Conservation (phyloP, 2,797 vertebrate species). For the Acrocephalus scirpaceus region DNA sequence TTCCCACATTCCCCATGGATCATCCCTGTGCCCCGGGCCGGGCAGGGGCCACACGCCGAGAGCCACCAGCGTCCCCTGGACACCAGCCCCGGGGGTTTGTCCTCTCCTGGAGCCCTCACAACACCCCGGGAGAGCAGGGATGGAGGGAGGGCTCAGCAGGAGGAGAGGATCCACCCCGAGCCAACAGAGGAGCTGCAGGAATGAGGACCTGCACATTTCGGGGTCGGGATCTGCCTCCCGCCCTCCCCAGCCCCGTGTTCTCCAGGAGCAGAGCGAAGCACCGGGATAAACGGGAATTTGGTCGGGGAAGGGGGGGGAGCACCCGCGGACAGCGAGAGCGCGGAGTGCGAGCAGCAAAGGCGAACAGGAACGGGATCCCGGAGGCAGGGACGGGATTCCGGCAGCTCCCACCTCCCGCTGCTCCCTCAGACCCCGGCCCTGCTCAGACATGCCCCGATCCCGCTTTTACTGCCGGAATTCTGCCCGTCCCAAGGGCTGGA, state of each 20-base stretch:
- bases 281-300: not conserved
- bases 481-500: not conserved
- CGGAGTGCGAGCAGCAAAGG: slow-evolving; percentile 41
- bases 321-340: not conserved
- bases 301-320: slow-evolving; percentile 37
- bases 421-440: slow-evolving; percentile 42
- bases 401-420: slow-evolving; percentile 27
- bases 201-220: not conserved
- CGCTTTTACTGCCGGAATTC: not conserved
- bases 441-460: slow-evolving; percentile 26
- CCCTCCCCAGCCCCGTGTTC: not conserved
- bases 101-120: slow-evolving; percentile 17
- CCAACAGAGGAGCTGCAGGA: not conserved
- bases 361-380: slow-evolving; percentile 46
- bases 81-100: slow-evolving; percentile 14
- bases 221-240: not conserved
- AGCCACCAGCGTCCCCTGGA: slow-evolving; percentile 18
- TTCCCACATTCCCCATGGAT: not conserved
- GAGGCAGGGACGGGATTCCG: not conserved
- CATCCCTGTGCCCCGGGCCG: not conserved
- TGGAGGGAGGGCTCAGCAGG: not conserved
- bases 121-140: not conserved
- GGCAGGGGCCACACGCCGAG: slow-evolving; percentile 64
- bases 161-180: not conserved
- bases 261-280: not conserved